These are phyloP conservation scores for Chelon labrosus DNA, from an alignment of 2,797 vertebrate genomes.

Conservation along the genomic window DNA sequence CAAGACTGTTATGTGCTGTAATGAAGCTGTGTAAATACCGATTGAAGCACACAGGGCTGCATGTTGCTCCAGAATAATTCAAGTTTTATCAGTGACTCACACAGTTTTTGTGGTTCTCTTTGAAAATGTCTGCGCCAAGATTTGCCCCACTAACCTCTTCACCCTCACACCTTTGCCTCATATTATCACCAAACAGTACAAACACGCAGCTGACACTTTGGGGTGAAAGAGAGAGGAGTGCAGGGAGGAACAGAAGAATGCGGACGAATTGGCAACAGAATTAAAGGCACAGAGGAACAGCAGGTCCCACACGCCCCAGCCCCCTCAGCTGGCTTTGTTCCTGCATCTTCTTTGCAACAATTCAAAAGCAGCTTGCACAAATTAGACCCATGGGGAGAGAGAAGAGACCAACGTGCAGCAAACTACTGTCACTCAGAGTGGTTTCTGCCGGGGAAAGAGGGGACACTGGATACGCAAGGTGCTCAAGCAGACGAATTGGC, in stretches of 20 bases:
- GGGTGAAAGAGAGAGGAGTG: constrained; percentile 40
- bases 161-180: constrained; percentile 33
- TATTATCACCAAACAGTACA: constrained; percentile 26
- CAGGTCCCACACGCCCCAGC: constrained; percentile 63
- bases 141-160: constrained; percentile 47
- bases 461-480: constrained; percentile 57
- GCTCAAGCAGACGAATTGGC: constrained; percentile 67
- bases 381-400: constrained; percentile 81
- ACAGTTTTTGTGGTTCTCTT: background rate
- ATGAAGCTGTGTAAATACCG: constrained; percentile 3
- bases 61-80: constrained; percentile 19
- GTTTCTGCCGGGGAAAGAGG: constrained; percentile 52
- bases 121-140: constrained; percentile 6
- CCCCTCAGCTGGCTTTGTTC: constrained; percentile 75
- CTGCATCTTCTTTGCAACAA: constrained; percentile 79
- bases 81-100: background rate
- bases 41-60: background rate
- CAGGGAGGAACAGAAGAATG: constrained; percentile 60
- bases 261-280: constrained; percentile 71
- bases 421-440: constrained; percentile 72
- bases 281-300: constrained; percentile 70
- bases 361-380: constrained; percentile 82
- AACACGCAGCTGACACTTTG: constrained; percentile 36
- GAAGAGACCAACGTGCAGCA: constrained; percentile 68
- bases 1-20: background rate